Evolutionary conservation across 2,888 invertebrate genomes (phyloP), one percentile per base, ranked within the genome.

Genomic region (Aphodius granarius): DNA sequence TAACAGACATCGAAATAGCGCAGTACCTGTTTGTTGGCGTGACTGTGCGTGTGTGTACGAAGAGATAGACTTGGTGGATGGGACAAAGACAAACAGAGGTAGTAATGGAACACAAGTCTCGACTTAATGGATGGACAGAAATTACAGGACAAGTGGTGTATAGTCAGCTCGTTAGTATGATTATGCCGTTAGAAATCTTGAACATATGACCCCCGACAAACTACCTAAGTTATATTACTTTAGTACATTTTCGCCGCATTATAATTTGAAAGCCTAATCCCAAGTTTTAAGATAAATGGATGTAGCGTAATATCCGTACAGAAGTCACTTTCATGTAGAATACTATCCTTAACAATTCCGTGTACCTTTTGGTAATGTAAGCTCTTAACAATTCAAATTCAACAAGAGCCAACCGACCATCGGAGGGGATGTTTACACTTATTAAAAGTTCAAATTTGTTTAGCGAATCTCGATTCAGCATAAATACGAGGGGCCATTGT

Each of bases 151-250:
- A 68, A 68, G 21, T 22, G 68, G 68, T 75, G 65, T 75, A 75
- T 75, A 72, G 75, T 72, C 75, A 66, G 73, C 75, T 73, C 75
- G 77, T 75, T 77, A 77, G 74, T 72, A 75, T 76, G 77, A 73
- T 78, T 78, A 78, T 76, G 68, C 19, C 68, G 68, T 68, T n/a
- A n/a, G 68, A 68, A 20, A 68, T 68, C 68, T 68, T 68, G 68
- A 68, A 68, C 43, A 43, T 43, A 43, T 43, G 13, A 43, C 2
- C 43, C 9, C n/a, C 68, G 22, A 21, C 68, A 21, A 20, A 20
- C n/a, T 22, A 22, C 68, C 68, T 15, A 68, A 68, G 68, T 68
- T 68, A 68, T 68, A 68, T 68, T 17, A 68, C 68, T 68, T 68
- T 22, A 68, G 68, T 21, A 68, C 21, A 68, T 68, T 68, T 68